phyloP scores from a whole-genome alignment of 2,888 invertebrate species.

The Ectemnius cavifrons region DNA sequence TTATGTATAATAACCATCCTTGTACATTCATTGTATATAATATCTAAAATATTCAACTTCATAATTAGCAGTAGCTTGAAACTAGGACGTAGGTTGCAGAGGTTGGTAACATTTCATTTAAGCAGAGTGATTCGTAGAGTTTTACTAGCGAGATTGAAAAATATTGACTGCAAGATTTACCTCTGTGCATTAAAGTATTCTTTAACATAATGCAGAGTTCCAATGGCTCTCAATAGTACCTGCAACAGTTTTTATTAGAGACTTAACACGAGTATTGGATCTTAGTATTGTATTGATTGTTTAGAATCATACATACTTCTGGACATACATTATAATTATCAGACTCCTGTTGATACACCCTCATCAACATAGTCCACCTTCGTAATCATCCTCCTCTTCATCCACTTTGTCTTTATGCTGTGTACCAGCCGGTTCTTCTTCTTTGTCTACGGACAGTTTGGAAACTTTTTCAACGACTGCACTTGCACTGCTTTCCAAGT shows the following conservation, averaged over 20 bases:
- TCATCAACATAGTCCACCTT: slow-evolving; percentile 52
- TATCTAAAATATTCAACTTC: slow-evolving; percentile 14
- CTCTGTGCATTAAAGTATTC: too few species aligned
- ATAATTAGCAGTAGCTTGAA: slow-evolving; percentile 12
- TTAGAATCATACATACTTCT: too few species aligned
- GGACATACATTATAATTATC: too few species aligned
- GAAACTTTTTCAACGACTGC: not conserved
- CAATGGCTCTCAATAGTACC: too few species aligned
- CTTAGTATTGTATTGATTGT: too few species aligned
- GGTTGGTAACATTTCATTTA: slow-evolving; percentile 13
- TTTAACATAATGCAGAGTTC: too few species aligned
- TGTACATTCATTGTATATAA: slow-evolving; percentile 13
- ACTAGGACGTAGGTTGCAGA: not conserved
- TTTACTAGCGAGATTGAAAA: slow-evolving; percentile 5
- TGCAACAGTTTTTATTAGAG: too few species aligned
- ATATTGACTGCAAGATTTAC: not conserved
- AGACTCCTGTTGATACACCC: not conserved
- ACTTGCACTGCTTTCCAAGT: slow-evolving; percentile 1
- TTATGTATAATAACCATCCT: not conserved
- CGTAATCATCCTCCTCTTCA: slow-evolving; percentile 45
- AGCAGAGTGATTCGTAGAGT: slow-evolving; percentile 8
- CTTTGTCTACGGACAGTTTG: slow-evolving; percentile 22
- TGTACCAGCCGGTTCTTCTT: slow-evolving; percentile 27
- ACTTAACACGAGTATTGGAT: too few species aligned
- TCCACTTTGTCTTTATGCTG: not conserved